These are phyloP conservation scores for Dysidea cf. avara DNA, from an alignment of 37 sponge, comb jelly and placozoan species.

Conservation along the genomic window DNA sequence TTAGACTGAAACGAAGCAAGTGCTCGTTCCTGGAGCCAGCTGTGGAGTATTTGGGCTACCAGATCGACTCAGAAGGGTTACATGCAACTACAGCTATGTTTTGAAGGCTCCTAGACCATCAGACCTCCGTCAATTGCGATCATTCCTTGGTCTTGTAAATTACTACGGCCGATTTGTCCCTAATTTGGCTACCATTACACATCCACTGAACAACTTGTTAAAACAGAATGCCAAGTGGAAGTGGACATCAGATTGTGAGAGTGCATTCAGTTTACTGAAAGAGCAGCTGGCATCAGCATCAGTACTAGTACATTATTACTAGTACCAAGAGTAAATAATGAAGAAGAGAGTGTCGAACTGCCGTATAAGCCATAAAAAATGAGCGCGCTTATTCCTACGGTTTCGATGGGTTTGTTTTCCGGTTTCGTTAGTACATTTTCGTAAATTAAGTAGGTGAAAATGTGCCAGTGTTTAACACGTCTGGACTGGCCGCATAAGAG, in stretches of 20 bases:
- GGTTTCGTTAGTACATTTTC: no score
- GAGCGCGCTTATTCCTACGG: no score
- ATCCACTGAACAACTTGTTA: conserved; percentile 11
- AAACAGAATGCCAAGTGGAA: background rate
- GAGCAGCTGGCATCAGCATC: background rate
- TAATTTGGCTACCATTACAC: conserved; percentile 14
- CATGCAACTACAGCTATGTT: conserved; percentile 3
- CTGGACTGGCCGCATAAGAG: no score
- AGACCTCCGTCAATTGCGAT: background rate
- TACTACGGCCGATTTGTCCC: conserved; percentile 17
- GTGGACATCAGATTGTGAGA: background rate
- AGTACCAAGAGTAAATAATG: no score
- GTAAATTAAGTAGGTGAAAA: no score
- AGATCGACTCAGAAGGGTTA: background rate
- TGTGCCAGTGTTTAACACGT: no score
- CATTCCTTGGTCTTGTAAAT: conserved; percentile 30
- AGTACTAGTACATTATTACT: conserved; percentile 20
- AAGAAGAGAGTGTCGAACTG: no score
- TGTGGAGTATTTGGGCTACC: conserved; percentile 6
- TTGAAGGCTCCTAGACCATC: conserved; percentile 20
- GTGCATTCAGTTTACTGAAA: conserved; percentile 19
- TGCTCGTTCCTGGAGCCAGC: conserved; percentile 2
- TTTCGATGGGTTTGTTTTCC: no score
- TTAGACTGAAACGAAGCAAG: background rate
- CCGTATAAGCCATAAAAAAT: no score